Conservation (phyloP, 2,113 vertebrate species). For the Sphyrna mokarran region DNA sequence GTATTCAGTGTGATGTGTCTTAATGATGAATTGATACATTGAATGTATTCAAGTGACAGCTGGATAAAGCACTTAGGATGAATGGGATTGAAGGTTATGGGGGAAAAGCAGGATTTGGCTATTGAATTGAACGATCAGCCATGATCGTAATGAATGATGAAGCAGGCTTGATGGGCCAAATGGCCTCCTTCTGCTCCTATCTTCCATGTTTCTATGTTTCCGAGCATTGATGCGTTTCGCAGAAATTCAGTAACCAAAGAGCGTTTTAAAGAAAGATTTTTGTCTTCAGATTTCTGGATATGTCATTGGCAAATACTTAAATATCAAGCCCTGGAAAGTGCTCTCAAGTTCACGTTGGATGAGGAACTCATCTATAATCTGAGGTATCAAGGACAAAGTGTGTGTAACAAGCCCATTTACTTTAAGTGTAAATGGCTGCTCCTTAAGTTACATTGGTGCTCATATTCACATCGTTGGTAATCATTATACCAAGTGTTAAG, state of each 20-base stretch:
- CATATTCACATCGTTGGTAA: constrained; percentile 25
- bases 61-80: too few species aligned
- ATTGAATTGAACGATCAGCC: too few species aligned
- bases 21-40: not conserved
- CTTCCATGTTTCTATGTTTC: too few species aligned
- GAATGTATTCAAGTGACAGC: too few species aligned
- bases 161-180: too few species aligned
- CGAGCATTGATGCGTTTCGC: not conserved
- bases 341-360: not conserved
- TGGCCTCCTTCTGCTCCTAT: too few species aligned
- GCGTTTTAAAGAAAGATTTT: not conserved
- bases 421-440: not conserved
- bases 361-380: not conserved
- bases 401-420: not conserved
- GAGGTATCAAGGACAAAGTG: not conserved
- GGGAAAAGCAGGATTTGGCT: too few species aligned
- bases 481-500: constrained; percentile 20
- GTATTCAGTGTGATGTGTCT: not conserved
- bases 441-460: constrained; percentile 1
- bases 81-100: too few species aligned
- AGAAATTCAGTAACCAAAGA: not conserved
- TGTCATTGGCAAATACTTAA: not conserved
- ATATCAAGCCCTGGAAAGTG: not conserved
- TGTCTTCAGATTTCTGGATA: not conserved
- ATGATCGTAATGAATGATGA: too few species aligned